These are phyloP conservation scores for Etheostoma spectabile DNA, from an alignment of 2,113 vertebrate genomes.

Conservation along the genomic window DNA sequence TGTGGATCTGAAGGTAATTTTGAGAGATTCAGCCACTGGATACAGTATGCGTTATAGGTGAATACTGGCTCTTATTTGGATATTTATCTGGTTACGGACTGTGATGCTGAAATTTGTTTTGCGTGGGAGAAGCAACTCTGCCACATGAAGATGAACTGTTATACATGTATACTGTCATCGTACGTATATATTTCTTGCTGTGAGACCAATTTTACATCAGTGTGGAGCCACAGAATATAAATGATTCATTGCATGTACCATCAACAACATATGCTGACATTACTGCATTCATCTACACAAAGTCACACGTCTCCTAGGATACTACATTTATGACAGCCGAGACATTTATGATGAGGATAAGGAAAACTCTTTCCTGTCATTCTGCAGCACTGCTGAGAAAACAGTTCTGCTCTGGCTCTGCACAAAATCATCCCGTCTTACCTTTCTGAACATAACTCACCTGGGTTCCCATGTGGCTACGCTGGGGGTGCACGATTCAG, in stretches of 20 bases:
- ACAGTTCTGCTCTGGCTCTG: not conserved
- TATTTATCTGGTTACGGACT: not conserved
- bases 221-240: slow-evolving; percentile 16
- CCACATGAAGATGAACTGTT: slow-evolving; percentile 13
- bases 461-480: not conserved
- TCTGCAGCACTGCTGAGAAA: slow-evolving; percentile 27
- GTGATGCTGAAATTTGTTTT: not conserved
- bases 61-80: slow-evolving; percentile 3
- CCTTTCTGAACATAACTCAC: slow-evolving; percentile 9
- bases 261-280: slow-evolving; percentile 16
- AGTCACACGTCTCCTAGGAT: not conserved
- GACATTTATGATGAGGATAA: not conserved
- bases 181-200: slow-evolving; percentile 1
- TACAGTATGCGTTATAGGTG: not conserved
- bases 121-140: not conserved
- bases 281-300: slow-evolving; percentile 11
- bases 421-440: not conserved
- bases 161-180: not conserved
- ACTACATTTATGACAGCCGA: not conserved
- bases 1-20: slow-evolving; percentile 6
- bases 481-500: not conserved
- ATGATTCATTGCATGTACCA: slow-evolving; percentile 8
- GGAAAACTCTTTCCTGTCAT: not conserved
- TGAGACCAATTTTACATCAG: slow-evolving; percentile 5
- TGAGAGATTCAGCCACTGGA: not conserved